Evolutionary conservation across 1,140 invertebrate species (phyloP), one percentile per base, ranked within the genome.

Genomic region (Mamestra configurata): DNA sequence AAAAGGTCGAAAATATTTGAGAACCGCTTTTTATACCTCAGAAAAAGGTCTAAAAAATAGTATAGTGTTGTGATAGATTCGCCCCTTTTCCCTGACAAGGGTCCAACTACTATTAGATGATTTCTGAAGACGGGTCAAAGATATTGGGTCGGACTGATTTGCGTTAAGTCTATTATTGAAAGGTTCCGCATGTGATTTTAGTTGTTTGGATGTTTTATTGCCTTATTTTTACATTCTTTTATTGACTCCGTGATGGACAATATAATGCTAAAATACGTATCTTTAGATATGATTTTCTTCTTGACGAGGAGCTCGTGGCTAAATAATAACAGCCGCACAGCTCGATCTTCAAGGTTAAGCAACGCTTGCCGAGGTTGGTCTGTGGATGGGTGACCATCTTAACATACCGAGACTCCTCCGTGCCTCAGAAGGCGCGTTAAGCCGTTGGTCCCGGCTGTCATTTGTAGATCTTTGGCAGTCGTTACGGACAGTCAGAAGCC

Each of bases 41-140:
- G 27, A 31, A 15, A 71, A 51, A 31, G 68, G n/a, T 31, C 46
- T 51, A 49, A 13, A 57, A 24, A 73, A 57, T 57, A 43, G 27
- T 31, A 10, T 20, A 15, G 51, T 73, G 18, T 57, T 18, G 27
- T 20, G 35, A 57, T 40, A 27, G 40, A 53, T 71, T 18, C 49
- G 31, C 4, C 35, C 31, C n/a, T 57, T 22, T 57, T 7, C n/a
- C 18, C 11, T 73, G 71, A 73, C 31, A 73, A 73, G 71, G 71
- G 71, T 73, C 71, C 37, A 73, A 37, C 71, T 57, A 55, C 66
- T 35, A 59, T 59, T 73, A 49, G 3, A 72, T 72, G 49, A 57
- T 55, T 18, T 22, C 31, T 37, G 27, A 37, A 40, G 51, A 15
- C 15, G 27, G n/a, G 20, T 40, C 15, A 35, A 55, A 37, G 51